Percentiles rank a stretch among this genome's conserved stretches.
Conservation (phyloP, 1,140 invertebrate genomes). For the Parasteatoda tepidariorum region DNA sequence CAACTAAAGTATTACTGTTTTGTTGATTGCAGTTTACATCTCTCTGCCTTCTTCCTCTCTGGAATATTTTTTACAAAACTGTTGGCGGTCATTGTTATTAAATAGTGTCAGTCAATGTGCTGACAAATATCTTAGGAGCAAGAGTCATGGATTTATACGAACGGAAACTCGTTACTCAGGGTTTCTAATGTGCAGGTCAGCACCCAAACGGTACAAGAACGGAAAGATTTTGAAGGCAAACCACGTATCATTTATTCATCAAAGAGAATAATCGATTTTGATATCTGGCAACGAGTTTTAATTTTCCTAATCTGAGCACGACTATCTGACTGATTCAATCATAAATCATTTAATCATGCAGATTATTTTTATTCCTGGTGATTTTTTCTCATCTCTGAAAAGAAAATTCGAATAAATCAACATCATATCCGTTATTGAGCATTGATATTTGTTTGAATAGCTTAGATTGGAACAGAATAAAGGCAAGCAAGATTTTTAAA, state of each 20-base stretch:
- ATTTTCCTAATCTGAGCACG: not conserved
- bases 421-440: no score
- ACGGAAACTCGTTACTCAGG: conserved; percentile 20
- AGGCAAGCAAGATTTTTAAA: no score
- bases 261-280: no score
- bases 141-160: conserved; percentile 23
- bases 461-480: no score
- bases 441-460: no score
- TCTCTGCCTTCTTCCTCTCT: not conserved
- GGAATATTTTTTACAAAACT: not conserved
- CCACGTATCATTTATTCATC: conserved; percentile 11
- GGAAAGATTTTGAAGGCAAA: conserved; percentile 24
- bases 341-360: not conserved
- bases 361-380: not conserved
- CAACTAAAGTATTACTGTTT: no score
- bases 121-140: conserved; percentile 43
- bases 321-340: not conserved
- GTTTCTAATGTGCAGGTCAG: not conserved
- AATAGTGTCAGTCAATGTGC: conserved; percentile 30
- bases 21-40: no score
- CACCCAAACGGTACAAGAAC: conserved; percentile 14
- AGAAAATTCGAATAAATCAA: no score
- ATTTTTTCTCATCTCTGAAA: no score
- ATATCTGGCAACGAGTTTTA: not conserved
- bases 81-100: conserved; percentile 46